Percentiles rank a stretch among this genome's conserved stretches.
Evolutionary conservation across 1,140 invertebrate genomes (phyloP).

Genomic region (Drosophila gunungcola): DNA sequence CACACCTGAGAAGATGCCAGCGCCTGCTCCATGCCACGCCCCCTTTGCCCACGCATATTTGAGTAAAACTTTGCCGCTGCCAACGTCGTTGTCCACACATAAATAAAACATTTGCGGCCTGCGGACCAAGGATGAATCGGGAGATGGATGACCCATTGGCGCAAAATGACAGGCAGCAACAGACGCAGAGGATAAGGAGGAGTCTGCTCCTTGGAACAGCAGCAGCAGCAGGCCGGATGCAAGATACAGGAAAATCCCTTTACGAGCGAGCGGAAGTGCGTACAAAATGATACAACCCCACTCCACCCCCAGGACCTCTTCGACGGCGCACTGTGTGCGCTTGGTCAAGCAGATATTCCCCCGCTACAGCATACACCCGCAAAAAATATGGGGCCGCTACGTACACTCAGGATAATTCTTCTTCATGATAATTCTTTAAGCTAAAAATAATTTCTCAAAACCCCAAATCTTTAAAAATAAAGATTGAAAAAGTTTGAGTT

Average conservation of each 20-base stretch:
- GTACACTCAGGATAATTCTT: constrained; percentile 2
- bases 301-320: constrained; percentile 18
- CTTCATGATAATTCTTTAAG: neutral
- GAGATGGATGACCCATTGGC: constrained; percentile 82
- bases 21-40: constrained; percentile 13
- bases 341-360: constrained; percentile 76
- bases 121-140: constrained; percentile 71
- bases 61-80: constrained; percentile 66
- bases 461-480: too few species aligned
- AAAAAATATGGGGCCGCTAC: constrained; percentile 5
- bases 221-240: constrained; percentile 41
- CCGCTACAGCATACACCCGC: constrained; percentile 41
- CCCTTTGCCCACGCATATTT: constrained; percentile 65
- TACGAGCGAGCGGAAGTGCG: constrained; percentile 80
- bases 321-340: constrained; percentile 50
- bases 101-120: constrained; percentile 82
- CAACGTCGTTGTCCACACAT: constrained; percentile 71
- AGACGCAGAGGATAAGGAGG: constrained; percentile 3
- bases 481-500: too few species aligned
- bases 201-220: constrained; percentile 1
- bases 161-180: constrained; percentile 69
- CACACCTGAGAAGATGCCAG: constrained; percentile 62
- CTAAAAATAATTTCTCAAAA: too few species aligned
- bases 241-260: constrained; percentile 80
- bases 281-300: constrained; percentile 75